Evolutionary conservation across 2,888 invertebrate species (phyloP).

Genomic region (Lycia hirtaria): DNA sequence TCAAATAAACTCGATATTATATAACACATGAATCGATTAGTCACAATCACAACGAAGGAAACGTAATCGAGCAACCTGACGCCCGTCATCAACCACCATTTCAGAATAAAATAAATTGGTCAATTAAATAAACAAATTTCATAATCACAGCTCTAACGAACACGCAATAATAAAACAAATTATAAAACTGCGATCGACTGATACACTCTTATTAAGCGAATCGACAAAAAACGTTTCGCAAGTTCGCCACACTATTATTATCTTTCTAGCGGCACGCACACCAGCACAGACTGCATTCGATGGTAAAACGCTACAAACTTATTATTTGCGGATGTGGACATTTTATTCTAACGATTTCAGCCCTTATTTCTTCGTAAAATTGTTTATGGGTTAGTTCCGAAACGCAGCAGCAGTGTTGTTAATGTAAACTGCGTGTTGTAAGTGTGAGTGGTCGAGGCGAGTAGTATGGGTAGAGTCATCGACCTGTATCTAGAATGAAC

Average conservation of each 20-base stretch:
- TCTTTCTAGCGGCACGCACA: conserved; percentile 68
- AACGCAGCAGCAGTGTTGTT: conserved; percentile 31
- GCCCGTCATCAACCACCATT: conserved; percentile 27
- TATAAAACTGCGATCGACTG: conserved; percentile 39
- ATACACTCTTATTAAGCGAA: conserved; percentile 56
- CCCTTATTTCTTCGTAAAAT: conserved; percentile 41
- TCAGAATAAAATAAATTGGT: conserved; percentile 29
- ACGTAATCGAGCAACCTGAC: conserved; percentile 25
- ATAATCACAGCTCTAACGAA: conserved; percentile 47
- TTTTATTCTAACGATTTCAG: conserved; percentile 35
- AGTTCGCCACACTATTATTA: conserved; percentile 75
- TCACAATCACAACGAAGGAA: conserved; percentile 23
- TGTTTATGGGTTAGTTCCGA: conserved; percentile 42
- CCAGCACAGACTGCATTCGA: conserved; percentile 62
- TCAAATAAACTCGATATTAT: conserved; percentile 1
- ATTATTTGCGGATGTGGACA: conserved; percentile 39
- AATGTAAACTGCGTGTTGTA: conserved; percentile 49
- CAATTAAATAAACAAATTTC: conserved; percentile 42
- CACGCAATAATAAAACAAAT: conserved; percentile 55
- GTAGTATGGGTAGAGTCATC: conserved; percentile 62
- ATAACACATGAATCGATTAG: conserved; percentile 19
- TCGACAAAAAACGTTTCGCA: conserved; percentile 69
- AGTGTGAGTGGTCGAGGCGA: conserved; percentile 44
- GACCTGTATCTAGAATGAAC: conserved; percentile 73
- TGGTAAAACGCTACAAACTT: conserved; percentile 58